phyloP scores from a whole-genome alignment of 1,140 invertebrate genomes.

The Zaprionus gabonicus region DNA sequence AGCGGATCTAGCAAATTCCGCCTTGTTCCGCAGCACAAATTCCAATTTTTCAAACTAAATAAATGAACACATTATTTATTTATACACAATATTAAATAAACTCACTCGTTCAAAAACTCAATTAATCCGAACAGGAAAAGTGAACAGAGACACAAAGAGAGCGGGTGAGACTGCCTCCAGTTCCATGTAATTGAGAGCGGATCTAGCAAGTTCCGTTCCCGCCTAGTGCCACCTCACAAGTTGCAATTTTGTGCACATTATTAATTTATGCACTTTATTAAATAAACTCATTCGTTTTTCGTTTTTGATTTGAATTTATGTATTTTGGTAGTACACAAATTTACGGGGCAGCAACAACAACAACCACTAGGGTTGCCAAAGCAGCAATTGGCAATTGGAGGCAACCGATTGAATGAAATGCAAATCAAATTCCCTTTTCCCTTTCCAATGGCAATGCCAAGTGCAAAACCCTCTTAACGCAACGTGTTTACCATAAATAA shows the following conservation, averaged over 20 bases:
- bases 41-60: not conserved
- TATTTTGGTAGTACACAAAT: conserved; percentile 10
- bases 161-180: no score
- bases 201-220: not conserved
- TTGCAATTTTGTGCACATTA: not conserved
- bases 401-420: conserved; percentile 38
- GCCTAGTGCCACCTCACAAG: not conserved
- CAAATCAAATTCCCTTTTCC: conserved; percentile 45
- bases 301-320: conserved; percentile 25
- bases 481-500: conserved; percentile 66
- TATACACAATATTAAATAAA: conserved; percentile 19
- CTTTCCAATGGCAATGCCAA: conserved; percentile 6
- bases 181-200: no score
- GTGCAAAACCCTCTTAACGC: conserved; percentile 40
- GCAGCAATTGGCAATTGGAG: conserved; percentile 30
- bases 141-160: no score
- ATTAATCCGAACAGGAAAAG: no score
- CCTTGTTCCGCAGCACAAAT: not conserved
- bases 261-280: conserved; percentile 23
- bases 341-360: conserved; percentile 2
- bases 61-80: conserved; percentile 20
- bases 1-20: not conserved
- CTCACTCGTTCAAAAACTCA: not conserved
- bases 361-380: not conserved
- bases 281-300: not conserved